Evolutionary conservation across 2,888 invertebrate genomes (phyloP), one percentile per base, ranked within the genome.

Genomic region (Ernsta delagoae): DNA sequence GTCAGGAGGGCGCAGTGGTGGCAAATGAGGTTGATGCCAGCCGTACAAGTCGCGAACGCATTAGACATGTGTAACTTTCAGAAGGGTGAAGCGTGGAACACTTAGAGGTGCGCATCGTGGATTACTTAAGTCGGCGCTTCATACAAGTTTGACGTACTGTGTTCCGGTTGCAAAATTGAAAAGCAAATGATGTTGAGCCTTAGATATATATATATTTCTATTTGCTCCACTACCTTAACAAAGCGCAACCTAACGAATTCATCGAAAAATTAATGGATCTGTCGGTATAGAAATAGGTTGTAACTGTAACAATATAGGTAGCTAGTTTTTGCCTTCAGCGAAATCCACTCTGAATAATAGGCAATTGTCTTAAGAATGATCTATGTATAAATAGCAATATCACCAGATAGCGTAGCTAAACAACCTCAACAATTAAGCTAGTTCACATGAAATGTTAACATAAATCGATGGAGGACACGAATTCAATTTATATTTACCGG

Each of bases 61-160:
- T 83, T 79, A 79, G 74, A 77, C 78, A 78, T 75, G 74, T 77
- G 76, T 74, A 73, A 77, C 73, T 71, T 74, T 76, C 75, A 74
- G 73, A 72, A 74, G 74, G 74, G 74, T n/a, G n/a, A n/a, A n/a
- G n/a, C n/a, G n/a, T 73, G 71, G 66, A 72, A 76, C 74, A 72
- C 74, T 77, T 74, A 72, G 59, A 56, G 68, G 70, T 65, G 72
- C 72, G 31, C 39, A 7, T 6, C 6, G 73, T 74, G 70, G 71
- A 71, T 72, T 73, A 74, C 74, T 73, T 72, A 75, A 75, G n/a
- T 76, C 75, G 75, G 75, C 70, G 74, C 48, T 31, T 57, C 64
- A 60, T 41, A 12, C 63, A 68, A 57, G 50, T 63, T 50, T 41
- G 41, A 59, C 43, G 48, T 9, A 43, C 16, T 34, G 36, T 57